A percentile compares a stretch with the other conserved stretches of the same genome.
phyloP scores from a whole-genome alignment of 2,797 vertebrate species.

The Acropternis orthonyx region DNA sequence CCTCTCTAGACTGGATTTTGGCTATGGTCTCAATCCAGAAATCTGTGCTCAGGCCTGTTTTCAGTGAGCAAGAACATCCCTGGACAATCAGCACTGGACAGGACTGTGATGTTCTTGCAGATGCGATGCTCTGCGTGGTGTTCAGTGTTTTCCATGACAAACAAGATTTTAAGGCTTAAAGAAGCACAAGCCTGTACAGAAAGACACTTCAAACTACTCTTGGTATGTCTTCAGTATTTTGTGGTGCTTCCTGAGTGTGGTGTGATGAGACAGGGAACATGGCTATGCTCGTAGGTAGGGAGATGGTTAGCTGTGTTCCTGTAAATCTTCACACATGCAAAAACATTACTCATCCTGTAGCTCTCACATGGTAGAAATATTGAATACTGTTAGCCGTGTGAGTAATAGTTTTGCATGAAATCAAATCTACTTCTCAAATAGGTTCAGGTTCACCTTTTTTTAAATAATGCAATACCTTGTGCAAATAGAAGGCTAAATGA shows the following conservation, averaged over 20 bases:
- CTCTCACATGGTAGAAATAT: neutral
- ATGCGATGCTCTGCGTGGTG: neutral
- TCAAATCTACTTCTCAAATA: conserved; percentile 7
- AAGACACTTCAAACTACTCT: neutral
- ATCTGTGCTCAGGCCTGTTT: neutral
- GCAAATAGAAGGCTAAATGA: neutral
- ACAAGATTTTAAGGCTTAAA: neutral
- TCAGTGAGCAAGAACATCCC: neutral
- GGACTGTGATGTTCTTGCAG: neutral
- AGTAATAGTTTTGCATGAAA: conserved; percentile 27
- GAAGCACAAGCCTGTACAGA: neutral
- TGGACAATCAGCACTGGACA: neutral
- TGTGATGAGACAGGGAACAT: neutral
- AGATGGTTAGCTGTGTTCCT: neutral
- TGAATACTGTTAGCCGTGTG: conserved; percentile 7
- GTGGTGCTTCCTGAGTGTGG: neutral
- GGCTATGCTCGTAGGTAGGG: neutral
- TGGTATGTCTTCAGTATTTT: neutral
- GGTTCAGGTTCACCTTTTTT: neutral
- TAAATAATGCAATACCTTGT: neutral
- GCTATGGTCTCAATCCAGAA: neutral
- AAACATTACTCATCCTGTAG: neutral
- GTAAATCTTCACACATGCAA: neutral
- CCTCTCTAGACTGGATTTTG: neutral
- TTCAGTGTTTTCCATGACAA: neutral